Percentiles rank a stretch among this genome's conserved stretches.
Evolutionary conservation across 2,797 vertebrate genomes (phyloP).

Genomic region (Orestias chungarensis): DNA sequence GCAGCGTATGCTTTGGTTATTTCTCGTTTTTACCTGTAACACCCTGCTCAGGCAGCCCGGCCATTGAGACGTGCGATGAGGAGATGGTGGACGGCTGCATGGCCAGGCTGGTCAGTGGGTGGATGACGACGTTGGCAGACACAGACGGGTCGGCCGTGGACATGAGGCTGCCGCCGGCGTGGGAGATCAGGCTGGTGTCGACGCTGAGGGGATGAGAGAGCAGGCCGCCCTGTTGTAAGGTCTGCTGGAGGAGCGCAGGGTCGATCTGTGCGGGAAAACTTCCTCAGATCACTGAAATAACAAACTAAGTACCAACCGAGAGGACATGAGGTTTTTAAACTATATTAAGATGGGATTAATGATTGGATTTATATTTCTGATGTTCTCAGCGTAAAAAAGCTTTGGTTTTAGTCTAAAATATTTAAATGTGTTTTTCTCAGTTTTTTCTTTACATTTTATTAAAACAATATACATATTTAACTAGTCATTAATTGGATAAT

Average conservation of each 20-base stretch:
- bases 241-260: constrained; percentile 92
- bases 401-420: neutral
- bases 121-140: constrained; percentile 90
- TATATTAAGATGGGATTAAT: too few relatives aligned
- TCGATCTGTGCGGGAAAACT: constrained; percentile 84
- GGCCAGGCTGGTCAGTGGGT: constrained; percentile 89
- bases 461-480: neutral
- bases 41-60: constrained; percentile 88
- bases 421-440: neutral
- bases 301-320: too few relatives aligned
- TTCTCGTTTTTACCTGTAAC: constrained; percentile 72
- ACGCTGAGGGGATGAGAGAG: constrained; percentile 87
- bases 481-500: neutral
- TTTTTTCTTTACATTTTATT: neutral
- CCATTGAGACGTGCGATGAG: constrained; percentile 84
- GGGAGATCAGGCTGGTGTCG: constrained; percentile 80
- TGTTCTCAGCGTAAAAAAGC: neutral
- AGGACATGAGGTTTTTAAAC: too few relatives aligned
- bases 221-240: constrained; percentile 89
- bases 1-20: neutral
- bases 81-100: constrained; percentile 87
- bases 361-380: neutral
- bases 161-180: constrained; percentile 82
- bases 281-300: constrained; percentile 8
- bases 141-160: constrained; percentile 79